Conservation (phyloP, 1,140 invertebrate genomes). For the Ips typographus region DNA sequence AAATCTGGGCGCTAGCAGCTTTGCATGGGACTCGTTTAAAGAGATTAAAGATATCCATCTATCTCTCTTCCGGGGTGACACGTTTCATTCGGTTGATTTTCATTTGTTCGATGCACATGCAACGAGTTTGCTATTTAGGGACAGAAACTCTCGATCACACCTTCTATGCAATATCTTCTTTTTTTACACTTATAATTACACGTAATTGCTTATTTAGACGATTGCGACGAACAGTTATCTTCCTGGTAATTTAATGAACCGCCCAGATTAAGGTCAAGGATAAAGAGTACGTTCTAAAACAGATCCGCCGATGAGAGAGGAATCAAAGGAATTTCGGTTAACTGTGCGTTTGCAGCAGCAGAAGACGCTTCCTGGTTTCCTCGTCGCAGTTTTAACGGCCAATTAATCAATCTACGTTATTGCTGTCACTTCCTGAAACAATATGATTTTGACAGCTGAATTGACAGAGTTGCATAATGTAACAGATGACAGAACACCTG, state of each 20-base stretch:
- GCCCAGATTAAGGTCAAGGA: slow-evolving; percentile 1
- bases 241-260: neutral
- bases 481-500: no score
- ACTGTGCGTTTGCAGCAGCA: neutral
- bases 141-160: no score
- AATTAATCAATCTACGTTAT: no score
- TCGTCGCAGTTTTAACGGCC: neutral
- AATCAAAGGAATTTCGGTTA: neutral
- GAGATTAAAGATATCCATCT: slow-evolving; percentile 16
- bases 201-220: no score
- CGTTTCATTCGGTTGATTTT: slow-evolving; percentile 15
- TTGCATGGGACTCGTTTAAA: slow-evolving; percentile 21
- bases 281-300: neutral
- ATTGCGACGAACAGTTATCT: neutral
- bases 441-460: no score
- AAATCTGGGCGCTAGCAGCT: slow-evolving; percentile 27
- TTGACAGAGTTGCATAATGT: no score
- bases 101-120: neutral
- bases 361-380: neutral
- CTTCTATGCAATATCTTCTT: no score
- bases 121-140: no score
- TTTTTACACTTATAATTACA: no score
- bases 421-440: no score
- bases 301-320: no score
- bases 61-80: slow-evolving; percentile 28